phyloP scores from a whole-genome alignment of 2,797 vertebrate species.

The Gymnothorax javanicus region DNA sequence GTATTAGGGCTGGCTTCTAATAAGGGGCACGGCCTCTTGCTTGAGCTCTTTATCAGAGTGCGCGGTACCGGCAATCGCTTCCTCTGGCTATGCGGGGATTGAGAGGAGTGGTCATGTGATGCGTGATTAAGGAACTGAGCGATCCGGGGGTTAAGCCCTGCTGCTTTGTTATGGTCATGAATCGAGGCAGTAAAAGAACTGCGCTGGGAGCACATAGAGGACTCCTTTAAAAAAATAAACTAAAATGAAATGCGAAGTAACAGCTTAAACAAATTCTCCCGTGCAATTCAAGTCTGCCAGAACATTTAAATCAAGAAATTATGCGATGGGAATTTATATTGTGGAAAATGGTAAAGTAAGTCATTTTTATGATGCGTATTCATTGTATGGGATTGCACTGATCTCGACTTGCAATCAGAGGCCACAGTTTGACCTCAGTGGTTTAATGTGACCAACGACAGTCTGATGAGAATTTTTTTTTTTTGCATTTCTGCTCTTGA shows the following conservation, averaged over 20 bases:
- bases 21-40: slow-evolving; percentile 55
- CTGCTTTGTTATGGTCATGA: slow-evolving; percentile 24
- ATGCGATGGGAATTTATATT: background rate
- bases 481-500: slow-evolving; percentile 1
- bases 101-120: slow-evolving; percentile 70
- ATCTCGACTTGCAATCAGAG: background rate
- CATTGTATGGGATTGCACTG: background rate
- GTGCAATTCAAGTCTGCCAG: background rate
- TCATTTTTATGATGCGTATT: background rate
- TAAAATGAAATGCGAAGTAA: background rate
- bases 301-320: background rate
- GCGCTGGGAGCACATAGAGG: slow-evolving; percentile 31
- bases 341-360: background rate
- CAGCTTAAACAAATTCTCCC: background rate
- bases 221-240: background rate
- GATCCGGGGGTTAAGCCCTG: slow-evolving; percentile 69
- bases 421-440: background rate
- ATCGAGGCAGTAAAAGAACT: slow-evolving; percentile 51
- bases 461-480: background rate
- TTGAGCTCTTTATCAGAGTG: slow-evolving; percentile 71
- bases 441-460: background rate
- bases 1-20: slow-evolving; percentile 62
- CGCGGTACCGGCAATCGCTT: slow-evolving; percentile 71
- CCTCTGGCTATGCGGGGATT: slow-evolving; percentile 69
- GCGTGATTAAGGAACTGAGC: slow-evolving; percentile 69